Evolutionary conservation across 35 echinoderm and acorn worm genomes (phyloP).

Genomic region (Strongylocentrotus purpuratus): DNA sequence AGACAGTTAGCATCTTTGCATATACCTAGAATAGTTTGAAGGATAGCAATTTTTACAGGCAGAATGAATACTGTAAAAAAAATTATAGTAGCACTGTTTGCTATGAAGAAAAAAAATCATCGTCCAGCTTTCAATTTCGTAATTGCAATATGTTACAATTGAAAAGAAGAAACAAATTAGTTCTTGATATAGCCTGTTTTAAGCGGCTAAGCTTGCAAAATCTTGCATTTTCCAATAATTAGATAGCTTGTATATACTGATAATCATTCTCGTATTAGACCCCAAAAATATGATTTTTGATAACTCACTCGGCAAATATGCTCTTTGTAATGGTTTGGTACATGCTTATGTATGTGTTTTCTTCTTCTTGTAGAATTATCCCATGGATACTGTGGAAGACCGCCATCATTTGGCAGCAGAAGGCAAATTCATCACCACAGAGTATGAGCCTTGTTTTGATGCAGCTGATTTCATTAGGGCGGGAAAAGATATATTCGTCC

Average conservation of each 20-base stretch:
- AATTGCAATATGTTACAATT: neutral
- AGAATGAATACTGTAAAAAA: neutral
- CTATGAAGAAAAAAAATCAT: neutral
- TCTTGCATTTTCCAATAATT: neutral
- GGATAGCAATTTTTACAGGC: neutral
- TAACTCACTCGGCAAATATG: neutral
- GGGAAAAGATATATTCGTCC: conserved; percentile 79
- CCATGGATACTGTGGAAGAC: conserved; percentile 25
- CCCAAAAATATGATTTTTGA: neutral
- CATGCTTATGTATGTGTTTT: neutral
- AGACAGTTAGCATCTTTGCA: neutral
- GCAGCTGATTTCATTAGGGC: conserved; percentile 86
- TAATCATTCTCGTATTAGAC: neutral
- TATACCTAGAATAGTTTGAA: neutral
- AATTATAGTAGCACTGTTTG: neutral
- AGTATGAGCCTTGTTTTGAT: conserved; percentile 91
- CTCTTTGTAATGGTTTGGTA: neutral
- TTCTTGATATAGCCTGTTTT: neutral
- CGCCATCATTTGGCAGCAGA: conserved; percentile 19
- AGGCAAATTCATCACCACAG: conserved; percentile 65
- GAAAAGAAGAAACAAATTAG: neutral
- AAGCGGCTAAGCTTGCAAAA: neutral
- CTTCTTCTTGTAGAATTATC: conserved; percentile 30
- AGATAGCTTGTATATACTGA: neutral
- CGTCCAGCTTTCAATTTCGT: neutral